Evolutionary conservation across 2,113 vertebrate species (phyloP).

Genomic region (Syrrhaptes paradoxus): DNA sequence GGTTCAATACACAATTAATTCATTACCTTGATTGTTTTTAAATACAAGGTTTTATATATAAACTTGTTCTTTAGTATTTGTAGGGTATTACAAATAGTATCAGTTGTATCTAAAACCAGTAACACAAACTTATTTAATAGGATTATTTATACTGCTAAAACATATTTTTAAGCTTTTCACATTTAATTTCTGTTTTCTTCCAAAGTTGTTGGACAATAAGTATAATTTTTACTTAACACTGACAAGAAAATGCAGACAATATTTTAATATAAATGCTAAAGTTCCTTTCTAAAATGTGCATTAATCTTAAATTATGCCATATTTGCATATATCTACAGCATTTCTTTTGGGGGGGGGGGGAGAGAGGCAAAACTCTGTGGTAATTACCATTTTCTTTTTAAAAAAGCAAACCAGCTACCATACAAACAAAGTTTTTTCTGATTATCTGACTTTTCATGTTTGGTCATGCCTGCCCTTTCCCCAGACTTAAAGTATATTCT

Average conservation of each 20-base stretch:
- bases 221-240: not conserved
- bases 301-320: not conserved
- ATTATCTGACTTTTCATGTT: not conserved
- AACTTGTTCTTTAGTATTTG: not conserved
- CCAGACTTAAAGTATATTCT: not conserved
- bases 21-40: not conserved
- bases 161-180: not conserved
- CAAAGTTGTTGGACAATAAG: not conserved
- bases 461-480: not conserved
- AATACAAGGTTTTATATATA: not conserved
- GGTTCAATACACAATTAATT: not conserved
- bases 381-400: not conserved
- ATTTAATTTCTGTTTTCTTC: not conserved
- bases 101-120: not conserved
- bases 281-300: not conserved
- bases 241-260: not conserved
- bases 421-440: not conserved
- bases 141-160: not conserved
- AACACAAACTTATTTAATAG: not conserved
- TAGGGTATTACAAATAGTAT: not conserved
- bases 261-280: not conserved
- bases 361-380: not conserved
- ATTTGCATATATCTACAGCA: not conserved
- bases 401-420: not conserved
- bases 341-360: not conserved